Base-by-base conservation (phyloP, 1,140 invertebrate genomes). In the Cheumatopsyche charites region DNA sequence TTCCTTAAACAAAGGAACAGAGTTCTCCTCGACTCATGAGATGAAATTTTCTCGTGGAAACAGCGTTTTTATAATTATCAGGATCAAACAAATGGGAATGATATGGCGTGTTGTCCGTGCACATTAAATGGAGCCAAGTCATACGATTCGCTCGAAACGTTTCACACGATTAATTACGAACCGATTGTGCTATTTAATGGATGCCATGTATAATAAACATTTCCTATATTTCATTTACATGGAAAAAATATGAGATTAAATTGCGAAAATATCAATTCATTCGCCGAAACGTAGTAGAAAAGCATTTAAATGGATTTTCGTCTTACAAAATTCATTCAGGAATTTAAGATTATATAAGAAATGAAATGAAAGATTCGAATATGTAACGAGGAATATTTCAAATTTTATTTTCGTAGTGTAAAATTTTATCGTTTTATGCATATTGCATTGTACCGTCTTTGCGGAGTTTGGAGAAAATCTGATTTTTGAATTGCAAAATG, bases 41-140 rank as follows among this genome's bases (percentile, higher is more conserved):
- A 58, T 0, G 55, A 58, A 11, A 25, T 25, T 58, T 58, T 58
- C 55, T 25, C 55, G 19, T 9, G 55, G 55, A 58, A 58, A 23
- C 21, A 36, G 9, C 21, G 7, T 11, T 58, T 58, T 58, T 58
- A 21, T 25, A 17, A 58, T 12, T 58, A 25, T 58, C 4, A 12
- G 49, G 7, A 55, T 58, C 55, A 5, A 58, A 21, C 19, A 9
- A 58, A 25, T 58, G 55, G 13, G 55, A 58, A 58, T 58, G 17
- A 52, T 19, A 15, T 52, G 19, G 29, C 29, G 29, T 36, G 29
- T 36, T 36, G 29, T 3, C 29, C 3, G 29, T 36, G 3, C 9
- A 9, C 9, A 36, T 36, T 36, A 36, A 36, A 36, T 4, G 9
- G 3, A 36, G 9, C 9, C 29, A 9, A 3, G 29, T 36, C 29